Conservation (phyloP, 2,797 vertebrate genomes). For the Thalassophryne amazonica region DNA sequence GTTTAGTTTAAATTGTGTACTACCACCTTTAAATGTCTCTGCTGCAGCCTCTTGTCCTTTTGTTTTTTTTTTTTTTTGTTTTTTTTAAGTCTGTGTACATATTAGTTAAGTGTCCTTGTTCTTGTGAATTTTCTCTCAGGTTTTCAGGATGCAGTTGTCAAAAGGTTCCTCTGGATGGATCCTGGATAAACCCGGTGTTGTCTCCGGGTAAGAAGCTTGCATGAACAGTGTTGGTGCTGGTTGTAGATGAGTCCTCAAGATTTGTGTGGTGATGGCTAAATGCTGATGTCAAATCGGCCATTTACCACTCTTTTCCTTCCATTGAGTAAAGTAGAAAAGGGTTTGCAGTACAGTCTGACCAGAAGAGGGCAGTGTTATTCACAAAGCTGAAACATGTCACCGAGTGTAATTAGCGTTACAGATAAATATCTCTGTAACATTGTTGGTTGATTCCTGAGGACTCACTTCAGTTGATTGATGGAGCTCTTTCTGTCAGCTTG, state of each 20-base stretch:
- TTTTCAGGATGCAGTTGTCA: not conserved
- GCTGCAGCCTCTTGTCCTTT: no score
- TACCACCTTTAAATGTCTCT: no score
- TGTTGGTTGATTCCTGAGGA: not conserved
- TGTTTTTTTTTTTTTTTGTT: not conserved
- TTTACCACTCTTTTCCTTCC: not conserved
- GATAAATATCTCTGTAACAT: no score
- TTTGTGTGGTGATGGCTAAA: not conserved
- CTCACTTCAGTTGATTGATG: not conserved
- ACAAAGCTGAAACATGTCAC: not conserved
- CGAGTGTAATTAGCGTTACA: not conserved
- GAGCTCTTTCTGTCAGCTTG: not conserved
- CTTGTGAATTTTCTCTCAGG: constrained; percentile 21
- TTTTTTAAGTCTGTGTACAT: not conserved
- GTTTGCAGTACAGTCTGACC: constrained; percentile 27
- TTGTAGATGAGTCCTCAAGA: not conserved
- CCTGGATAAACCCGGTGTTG: constrained; percentile 32
- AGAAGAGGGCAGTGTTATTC: constrained; percentile 59
- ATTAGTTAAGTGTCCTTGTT: constrained; percentile 6
- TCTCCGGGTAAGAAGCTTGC: constrained; percentile 34
- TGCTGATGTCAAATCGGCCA: not conserved
- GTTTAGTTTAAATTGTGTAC: no score
- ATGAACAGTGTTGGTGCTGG: not conserved
- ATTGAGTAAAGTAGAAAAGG: not conserved
- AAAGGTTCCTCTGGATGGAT: constrained; percentile 33